Evolutionary conservation across 2,113 vertebrate species (phyloP), one percentile per base, ranked within the genome.

Genomic region (Nerophis ophidion): DNA sequence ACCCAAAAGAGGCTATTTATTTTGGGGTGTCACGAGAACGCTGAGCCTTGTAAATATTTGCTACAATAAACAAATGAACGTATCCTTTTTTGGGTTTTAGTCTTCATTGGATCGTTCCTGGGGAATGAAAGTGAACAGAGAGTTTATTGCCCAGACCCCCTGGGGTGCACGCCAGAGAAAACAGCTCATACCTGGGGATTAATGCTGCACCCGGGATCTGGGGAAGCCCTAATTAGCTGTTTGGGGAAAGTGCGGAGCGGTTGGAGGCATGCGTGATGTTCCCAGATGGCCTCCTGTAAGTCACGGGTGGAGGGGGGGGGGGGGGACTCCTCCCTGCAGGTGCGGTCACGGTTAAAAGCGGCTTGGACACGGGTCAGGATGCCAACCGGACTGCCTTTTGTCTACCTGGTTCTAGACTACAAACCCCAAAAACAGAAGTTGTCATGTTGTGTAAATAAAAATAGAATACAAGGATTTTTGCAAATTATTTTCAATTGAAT

Each of bases 21-120:
- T 99, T 93, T 92, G 93, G 90, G 91, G 66, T 91, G 89, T 91
- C 86, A 90, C 92, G 26, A 91, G 87, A 91, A 93, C 93, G 92
- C 92, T 93, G 71, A 90, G 92, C 93, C 89, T 92, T 97, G 95
- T 97, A 97, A 93, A 97, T 97, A 96, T 89, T 77, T 94, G 92
- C 90, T 92, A 26, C 26, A 93, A 92, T 93, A 91, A 96, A 83
- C 38, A 65, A 92, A 90, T 49, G n/a, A 68, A 63, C 63, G 50
- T 57, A 75, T 75, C 45, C 26, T 26, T 26, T 54, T 68, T 71
- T 40, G 26, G 26, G 3, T 26, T 26, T 26, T 47, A 59, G 68
- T 61, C 38, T 75, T 79, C 8, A 26, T 75, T 68, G 12, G 12
- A 11, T 56, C 42, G n/a, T 42, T 56, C 54, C 33, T 14, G 12